phyloP scores from a whole-genome alignment of 1,140 invertebrate species.

The Polyergus mexicanus region DNA sequence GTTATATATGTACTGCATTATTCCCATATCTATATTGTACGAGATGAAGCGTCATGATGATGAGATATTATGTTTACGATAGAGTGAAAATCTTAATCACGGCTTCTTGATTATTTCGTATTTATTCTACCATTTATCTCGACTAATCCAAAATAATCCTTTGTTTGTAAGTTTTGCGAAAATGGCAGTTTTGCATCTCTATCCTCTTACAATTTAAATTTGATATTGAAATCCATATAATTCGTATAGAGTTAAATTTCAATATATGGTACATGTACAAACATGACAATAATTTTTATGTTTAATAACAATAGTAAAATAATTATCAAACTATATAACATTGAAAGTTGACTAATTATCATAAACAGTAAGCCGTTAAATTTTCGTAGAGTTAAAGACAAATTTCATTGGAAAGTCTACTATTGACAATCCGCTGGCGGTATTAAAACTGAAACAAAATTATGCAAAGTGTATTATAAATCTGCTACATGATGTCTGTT shows the following conservation, averaged over 20 bases:
- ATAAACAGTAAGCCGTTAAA: slow-evolving; percentile 8
- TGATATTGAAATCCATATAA: not conserved
- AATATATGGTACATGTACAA: not conserved
- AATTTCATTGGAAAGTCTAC: slow-evolving; percentile 4
- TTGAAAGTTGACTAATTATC: not conserved
- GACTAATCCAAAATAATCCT: not conserved
- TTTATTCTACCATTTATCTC: slow-evolving; percentile 36
- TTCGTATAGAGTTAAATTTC: slow-evolving; percentile 12
- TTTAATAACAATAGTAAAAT: not conserved
- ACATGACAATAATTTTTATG: not conserved
- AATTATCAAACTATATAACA: slow-evolving; percentile 14
- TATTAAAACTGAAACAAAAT: slow-evolving; percentile 48
- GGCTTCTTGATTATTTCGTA: slow-evolving; percentile 25
- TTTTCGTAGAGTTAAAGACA: slow-evolving; percentile 13
- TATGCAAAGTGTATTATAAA: slow-evolving; percentile 48
- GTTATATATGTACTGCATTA: slow-evolving; percentile 18
- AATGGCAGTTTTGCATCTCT: not conserved
- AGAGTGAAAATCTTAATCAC: slow-evolving; percentile 58
- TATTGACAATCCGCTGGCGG: not conserved
- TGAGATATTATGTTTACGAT: not conserved
- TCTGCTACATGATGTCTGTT: slow-evolving; percentile 14
- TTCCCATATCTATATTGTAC: not conserved
- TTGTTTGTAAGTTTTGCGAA: slow-evolving; percentile 33
- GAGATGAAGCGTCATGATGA: not conserved
- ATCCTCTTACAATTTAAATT: slow-evolving; percentile 3